Base-by-base conservation (phyloP, 2,888 invertebrate genomes). In the Pachydiplax longipennis region DNA sequence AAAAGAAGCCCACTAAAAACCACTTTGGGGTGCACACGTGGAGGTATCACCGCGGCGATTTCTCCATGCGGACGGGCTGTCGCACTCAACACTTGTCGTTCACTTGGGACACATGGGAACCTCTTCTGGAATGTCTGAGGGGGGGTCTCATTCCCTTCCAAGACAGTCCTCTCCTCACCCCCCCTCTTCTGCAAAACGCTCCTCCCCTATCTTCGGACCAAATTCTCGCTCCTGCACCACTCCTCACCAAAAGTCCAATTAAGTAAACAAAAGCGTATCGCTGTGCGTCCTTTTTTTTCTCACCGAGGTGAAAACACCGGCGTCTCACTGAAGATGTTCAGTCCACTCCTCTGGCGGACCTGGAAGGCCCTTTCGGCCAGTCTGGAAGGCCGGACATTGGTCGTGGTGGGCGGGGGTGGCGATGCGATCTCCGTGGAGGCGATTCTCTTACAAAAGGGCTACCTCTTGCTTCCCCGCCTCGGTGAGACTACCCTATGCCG, bases 401-500 rank as follows among this genome's bases (percentile, higher is more conserved):
- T 87, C 53, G 10, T 8, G 82, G 53, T 35, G 53, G 82, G 48
- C 6, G 87, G 37, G 87, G 87, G 40, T 12, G 22, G n/a, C 18
- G 87, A 25, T n/a, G 31, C 8, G 83, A n/a, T 37, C 37, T 58
- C 58, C 53, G 8, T 58, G 53, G 83, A n/a, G n/a, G n/a, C n/a
- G n/a, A n/a, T 40, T 31, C 73, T 73, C 73, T 25, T 61, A n/a
- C 61, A 65, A 53, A 18, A 22, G 40, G 81, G 40, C 61, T 31
- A 58, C 83, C 58, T 83, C 58, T 83, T 83, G 48, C 53, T 83
- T 61, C 87, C 87, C 87, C 87, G 87, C 87, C 87, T 87, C 87
- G 87, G 87, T 87, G 87, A 87, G 87, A 87, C 87, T 87, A 87
- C 61, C 87, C 87, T 48, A 37, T 37, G 65, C 58, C 31, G 87